These are phyloP conservation scores for Ceramica pisi DNA, from an alignment of 2,888 invertebrate genomes.

Conservation along the genomic window DNA sequence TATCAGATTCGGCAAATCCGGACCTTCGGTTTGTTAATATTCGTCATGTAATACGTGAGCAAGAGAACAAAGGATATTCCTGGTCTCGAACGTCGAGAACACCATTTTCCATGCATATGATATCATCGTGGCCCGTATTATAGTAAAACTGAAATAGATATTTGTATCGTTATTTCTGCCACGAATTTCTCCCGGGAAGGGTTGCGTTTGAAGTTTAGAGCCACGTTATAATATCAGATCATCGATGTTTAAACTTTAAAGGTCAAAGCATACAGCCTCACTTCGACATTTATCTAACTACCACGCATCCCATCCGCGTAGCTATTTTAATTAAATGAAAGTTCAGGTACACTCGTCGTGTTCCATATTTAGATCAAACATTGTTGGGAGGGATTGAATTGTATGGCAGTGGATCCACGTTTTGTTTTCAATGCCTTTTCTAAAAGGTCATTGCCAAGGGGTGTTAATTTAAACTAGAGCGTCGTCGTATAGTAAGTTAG, in stretches of 20 bases:
- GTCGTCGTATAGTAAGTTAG: constrained; percentile 12
- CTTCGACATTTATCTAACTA: constrained; percentile 20
- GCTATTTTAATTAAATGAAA: constrained; percentile 22
- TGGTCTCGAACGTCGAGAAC: constrained; percentile 3
- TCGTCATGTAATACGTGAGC: constrained; percentile 29
- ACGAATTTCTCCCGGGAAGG: not conserved
- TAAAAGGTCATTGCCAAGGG: constrained; percentile 2
- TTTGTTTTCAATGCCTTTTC: not conserved
- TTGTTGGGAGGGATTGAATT: constrained; percentile 5
- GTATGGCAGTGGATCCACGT: not conserved
- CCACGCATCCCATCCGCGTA: not conserved
- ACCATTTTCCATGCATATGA: constrained; percentile 23
- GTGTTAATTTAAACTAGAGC: constrained; percentile 31
- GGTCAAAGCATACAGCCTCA: constrained; percentile 24
- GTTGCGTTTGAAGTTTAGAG: constrained; percentile 21
- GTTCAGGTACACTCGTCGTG: constrained; percentile 24
- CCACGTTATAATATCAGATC: constrained; percentile 2
- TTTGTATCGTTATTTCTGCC: constrained; percentile 28
- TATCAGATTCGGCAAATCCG: constrained; percentile 5
- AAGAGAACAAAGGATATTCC: constrained; percentile 38
- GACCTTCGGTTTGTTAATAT: constrained; percentile 20
- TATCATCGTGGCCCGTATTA: constrained; percentile 12
- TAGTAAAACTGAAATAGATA: constrained; percentile 28
- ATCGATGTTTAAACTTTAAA: constrained; percentile 24
- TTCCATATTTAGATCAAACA: constrained; percentile 9